phyloP scores from a whole-genome alignment of 2,113 vertebrate genomes.

The Edolisoma coerulescens region DNA sequence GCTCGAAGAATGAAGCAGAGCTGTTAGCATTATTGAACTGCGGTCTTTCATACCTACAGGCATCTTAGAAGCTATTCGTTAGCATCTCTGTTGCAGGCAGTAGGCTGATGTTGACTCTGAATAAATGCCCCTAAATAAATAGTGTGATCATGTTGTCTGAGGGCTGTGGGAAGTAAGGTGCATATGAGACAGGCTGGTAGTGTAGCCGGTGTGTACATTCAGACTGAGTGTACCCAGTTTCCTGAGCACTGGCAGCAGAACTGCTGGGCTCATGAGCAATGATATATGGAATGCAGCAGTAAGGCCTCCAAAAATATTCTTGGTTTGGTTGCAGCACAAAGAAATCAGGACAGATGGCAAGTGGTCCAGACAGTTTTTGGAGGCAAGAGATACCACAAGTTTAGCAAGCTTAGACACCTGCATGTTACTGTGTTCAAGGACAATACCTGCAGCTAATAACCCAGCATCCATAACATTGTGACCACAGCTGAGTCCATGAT shows the following conservation, averaged over 20 bases:
- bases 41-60: background rate
- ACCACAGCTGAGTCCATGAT: fast-evolving
- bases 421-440: background rate
- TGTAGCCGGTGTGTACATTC: too few species aligned
- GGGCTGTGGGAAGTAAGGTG: background rate
- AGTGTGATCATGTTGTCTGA: background rate
- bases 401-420: background rate
- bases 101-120: background rate
- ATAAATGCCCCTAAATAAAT: background rate
- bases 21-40: background rate
- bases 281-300: background rate
- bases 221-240: background rate
- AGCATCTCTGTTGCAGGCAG: background rate
- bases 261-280: background rate
- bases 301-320: background rate
- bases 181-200: background rate
- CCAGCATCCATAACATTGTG: background rate
- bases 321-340: background rate
- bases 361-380: background rate
- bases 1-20: background rate
- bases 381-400: background rate
- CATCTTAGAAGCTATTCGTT: background rate
- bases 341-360: background rate
- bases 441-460: background rate
- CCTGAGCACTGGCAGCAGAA: background rate